Evolutionary conservation across 2,888 invertebrate species (phyloP), one percentile per base, ranked within the genome.

Genomic region (Eristalis arbustorum): DNA sequence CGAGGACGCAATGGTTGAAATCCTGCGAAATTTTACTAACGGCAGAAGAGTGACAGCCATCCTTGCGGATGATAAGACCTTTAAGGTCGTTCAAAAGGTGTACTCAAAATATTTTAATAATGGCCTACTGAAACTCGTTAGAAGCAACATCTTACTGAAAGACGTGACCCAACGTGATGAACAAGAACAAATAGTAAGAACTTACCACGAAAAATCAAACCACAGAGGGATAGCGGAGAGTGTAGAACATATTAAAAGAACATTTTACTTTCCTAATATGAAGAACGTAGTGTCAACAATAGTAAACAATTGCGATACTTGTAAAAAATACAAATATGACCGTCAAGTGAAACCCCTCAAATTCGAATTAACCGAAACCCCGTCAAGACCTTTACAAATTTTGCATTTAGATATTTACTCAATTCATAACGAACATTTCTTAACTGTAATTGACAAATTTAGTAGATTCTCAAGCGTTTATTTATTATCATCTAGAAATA

Each of bases 401-500:
- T 2, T 79, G 23, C 84, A 79, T 59, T 34, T 62, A 6, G 78
- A 75, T 25, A 56, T 84, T 28, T 84, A 79, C 56, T 64, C 63
- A 2, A 40, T 84, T 5, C 40, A 74, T 22, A 74, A 57, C 18
- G 11, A 68, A 42, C 31, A 66, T 18, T 66, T 79, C 11, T 31
- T 88, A 14, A 88, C 88, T 23, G 76, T 89, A 3, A 74, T 88
- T 14, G 88, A 88, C 25, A 88, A 89, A 82, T 88, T 88, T 89
- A n/a, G n/a, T n/a, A n/a, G n/a, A n/a, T n/a, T n/a, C n/a, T n/a
- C n/a, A n/a, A n/a, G n/a, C n/a, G n/a, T n/a, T n/a, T n/a, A n/a
- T n/a, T n/a, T n/a, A n/a, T n/a, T n/a, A n/a, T n/a, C n/a, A n/a
- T n/a, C 82, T 8, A 84, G 88, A 80, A 74, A 73, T 23, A 81